Evolutionary conservation across 2,888 invertebrate genomes (phyloP).

Genomic region (Hipparchia sbordonii): DNA sequence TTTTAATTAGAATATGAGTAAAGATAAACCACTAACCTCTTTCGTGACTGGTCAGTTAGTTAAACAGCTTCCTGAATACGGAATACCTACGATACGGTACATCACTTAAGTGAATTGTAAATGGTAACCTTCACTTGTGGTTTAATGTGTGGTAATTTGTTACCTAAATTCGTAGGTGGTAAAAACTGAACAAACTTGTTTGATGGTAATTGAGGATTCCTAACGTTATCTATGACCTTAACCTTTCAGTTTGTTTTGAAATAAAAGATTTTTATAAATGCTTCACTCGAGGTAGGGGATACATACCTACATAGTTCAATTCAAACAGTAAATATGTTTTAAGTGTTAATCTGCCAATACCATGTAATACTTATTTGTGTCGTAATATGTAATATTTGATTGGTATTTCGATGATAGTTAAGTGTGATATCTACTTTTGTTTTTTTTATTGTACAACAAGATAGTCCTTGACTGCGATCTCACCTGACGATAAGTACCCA

Average conservation of each 20-base stretch:
- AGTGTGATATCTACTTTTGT: too few species aligned
- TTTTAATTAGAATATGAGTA: too few species aligned
- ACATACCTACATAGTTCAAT: background rate
- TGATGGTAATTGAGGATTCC: constrained; percentile 23
- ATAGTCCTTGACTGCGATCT: too few species aligned
- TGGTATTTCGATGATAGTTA: too few species aligned
- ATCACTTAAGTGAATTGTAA: constrained; percentile 11
- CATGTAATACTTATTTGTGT: too few species aligned
- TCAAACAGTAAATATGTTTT: background rate
- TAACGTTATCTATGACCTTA: constrained; percentile 20
- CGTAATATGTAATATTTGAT: too few species aligned
- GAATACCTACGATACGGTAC: background rate
- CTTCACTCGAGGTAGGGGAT: background rate
- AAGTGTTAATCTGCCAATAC: background rate
- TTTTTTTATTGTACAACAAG: too few species aligned
- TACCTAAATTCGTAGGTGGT: constrained; percentile 16
- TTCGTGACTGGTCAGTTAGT: background rate
- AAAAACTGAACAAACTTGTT: constrained; percentile 26
- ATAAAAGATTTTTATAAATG: constrained; percentile 16
- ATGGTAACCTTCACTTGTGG: constrained; percentile 14
- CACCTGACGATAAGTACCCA: too few species aligned
- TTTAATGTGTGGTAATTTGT: constrained; percentile 22
- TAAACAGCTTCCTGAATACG: constrained; percentile 9
- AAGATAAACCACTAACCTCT: background rate
- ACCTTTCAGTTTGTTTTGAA: constrained; percentile 17